Percentiles rank a stretch among this genome's conserved stretches.
Evolutionary conservation across 2,888 invertebrate species (phyloP).

Genomic region (Calameuta pallipes): DNA sequence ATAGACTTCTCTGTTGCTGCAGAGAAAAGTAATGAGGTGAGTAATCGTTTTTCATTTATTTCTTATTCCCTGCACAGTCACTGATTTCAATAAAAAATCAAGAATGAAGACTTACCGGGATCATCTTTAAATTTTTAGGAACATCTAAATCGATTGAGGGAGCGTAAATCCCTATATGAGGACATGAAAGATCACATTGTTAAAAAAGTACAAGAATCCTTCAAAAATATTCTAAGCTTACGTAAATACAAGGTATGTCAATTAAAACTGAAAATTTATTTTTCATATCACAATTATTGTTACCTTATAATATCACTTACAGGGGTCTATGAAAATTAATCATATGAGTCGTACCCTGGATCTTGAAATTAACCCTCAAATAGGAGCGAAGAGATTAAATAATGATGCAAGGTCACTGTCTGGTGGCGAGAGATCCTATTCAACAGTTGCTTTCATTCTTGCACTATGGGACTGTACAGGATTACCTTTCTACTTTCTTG

Average conservation of each 20-base stretch:
- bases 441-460: slow-evolving; percentile 94
- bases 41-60: slow-evolving; percentile 21
- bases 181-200: slow-evolving; percentile 63
- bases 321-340: slow-evolving; percentile 72
- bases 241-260: slow-evolving; percentile 71
- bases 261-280: background rate
- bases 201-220: slow-evolving; percentile 64
- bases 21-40: slow-evolving; percentile 45
- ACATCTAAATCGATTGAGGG: slow-evolving; percentile 48
- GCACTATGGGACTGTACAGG: slow-evolving; percentile 93
- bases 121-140: slow-evolving; percentile 38
- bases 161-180: slow-evolving; percentile 59
- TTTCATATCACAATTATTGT: background rate
- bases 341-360: slow-evolving; percentile 66
- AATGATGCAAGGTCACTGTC: slow-evolving; percentile 80
- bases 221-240: slow-evolving; percentile 69
- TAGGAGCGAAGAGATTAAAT: slow-evolving; percentile 65
- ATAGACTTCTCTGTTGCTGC: slow-evolving; percentile 41
- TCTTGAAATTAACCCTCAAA: slow-evolving; percentile 70
- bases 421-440: slow-evolving; percentile 95
- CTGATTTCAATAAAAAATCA: background rate
- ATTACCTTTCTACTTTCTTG: slow-evolving; percentile 92
- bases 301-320: slow-evolving; percentile 6
- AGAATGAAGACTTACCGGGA: background rate
- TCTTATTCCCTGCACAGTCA: background rate